Conservation (phyloP, 2,113 vertebrate genomes). For the Thunnus maccoyii region DNA sequence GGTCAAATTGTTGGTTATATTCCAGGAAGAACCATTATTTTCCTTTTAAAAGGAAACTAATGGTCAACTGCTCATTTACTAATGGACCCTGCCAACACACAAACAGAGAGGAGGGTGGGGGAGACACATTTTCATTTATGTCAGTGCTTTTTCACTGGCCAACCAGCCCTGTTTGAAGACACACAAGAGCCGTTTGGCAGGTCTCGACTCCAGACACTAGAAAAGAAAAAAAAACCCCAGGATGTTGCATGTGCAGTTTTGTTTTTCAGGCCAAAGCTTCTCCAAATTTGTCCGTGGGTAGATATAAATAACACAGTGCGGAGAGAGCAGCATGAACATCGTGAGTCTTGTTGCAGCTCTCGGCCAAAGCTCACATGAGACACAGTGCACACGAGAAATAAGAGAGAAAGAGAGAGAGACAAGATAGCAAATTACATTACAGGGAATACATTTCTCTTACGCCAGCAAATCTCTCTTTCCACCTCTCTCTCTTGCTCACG, state of each 20-base stretch:
- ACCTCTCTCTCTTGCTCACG: background rate
- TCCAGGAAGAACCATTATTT: conserved; percentile 60
- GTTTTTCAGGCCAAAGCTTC: conserved; percentile 11
- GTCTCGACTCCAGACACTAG: background rate
- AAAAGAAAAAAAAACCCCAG: background rate
- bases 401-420: background rate
- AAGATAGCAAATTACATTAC: conserved; percentile 26
- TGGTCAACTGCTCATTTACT: conserved; percentile 53
- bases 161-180: conserved; percentile 10
- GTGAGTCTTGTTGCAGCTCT: conserved; percentile 6
- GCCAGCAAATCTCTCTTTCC: background rate
- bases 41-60: conserved; percentile 58
- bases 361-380: conserved; percentile 27
- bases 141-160: conserved; percentile 21
- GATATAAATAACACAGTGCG: conserved; percentile 46
- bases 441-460: conserved; percentile 12
- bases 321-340: background rate
- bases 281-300: conserved; percentile 1
- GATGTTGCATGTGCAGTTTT: conserved; percentile 32
- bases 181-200: conserved; percentile 7
- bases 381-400: background rate
- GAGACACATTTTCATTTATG: conserved; percentile 23
- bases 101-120: conserved; percentile 19
- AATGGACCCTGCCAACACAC: conserved; percentile 50
- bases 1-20: conserved; percentile 35